A percentile compares a stretch with the other conserved stretches of the same genome.
phyloP scores from a whole-genome alignment of 2,797 vertebrate species.

The Enteromius afrohamiltoni region DNA sequence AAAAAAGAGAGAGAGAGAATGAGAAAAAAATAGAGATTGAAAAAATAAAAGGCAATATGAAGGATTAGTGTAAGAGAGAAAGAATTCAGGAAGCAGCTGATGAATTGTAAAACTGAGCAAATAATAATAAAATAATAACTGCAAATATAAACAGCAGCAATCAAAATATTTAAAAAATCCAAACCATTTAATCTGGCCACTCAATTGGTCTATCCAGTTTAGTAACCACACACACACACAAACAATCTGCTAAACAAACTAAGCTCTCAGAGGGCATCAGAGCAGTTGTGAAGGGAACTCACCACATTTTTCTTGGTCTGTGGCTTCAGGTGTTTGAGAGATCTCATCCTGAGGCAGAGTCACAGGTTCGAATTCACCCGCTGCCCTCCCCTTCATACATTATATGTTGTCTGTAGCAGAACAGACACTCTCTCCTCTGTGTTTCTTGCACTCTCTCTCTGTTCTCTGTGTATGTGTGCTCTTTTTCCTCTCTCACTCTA shows the following conservation, averaged over 20 bases:
- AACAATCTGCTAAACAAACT: conserved; percentile 32
- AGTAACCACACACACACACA: conserved; percentile 32
- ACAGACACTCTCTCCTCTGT: conserved; percentile 46
- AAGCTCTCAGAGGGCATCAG: conserved; percentile 23
- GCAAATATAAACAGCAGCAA: neutral
- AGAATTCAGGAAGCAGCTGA: conserved; percentile 37
- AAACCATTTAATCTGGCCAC: conserved; percentile 9
- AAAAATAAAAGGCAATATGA: conserved; percentile 70
- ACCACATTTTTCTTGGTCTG: conserved; percentile 80
- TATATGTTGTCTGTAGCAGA: conserved; percentile 47
- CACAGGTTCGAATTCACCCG: conserved; percentile 52
- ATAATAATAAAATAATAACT: conserved; percentile 32
- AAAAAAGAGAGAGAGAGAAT: conserved; percentile 47
- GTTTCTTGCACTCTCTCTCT: conserved; percentile 48
- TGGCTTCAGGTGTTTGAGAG: conserved; percentile 83
- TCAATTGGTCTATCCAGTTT: conserved; percentile 21
- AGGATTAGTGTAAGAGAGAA: conserved; percentile 56
- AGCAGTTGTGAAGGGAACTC: conserved; percentile 66
- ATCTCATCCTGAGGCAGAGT: conserved; percentile 75
- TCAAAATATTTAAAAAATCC: conserved; percentile 3
- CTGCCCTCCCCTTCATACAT: conserved; percentile 41
- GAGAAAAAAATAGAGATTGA: conserved; percentile 66
- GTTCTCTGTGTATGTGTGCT: conserved; percentile 46
- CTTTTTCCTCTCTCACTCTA: conserved; percentile 17
- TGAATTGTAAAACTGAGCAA: neutral